Percentiles rank a stretch among this genome's conserved stretches.
phyloP scores from a whole-genome alignment of 2,888 invertebrate genomes.

The Tridacna crocea region DNA sequence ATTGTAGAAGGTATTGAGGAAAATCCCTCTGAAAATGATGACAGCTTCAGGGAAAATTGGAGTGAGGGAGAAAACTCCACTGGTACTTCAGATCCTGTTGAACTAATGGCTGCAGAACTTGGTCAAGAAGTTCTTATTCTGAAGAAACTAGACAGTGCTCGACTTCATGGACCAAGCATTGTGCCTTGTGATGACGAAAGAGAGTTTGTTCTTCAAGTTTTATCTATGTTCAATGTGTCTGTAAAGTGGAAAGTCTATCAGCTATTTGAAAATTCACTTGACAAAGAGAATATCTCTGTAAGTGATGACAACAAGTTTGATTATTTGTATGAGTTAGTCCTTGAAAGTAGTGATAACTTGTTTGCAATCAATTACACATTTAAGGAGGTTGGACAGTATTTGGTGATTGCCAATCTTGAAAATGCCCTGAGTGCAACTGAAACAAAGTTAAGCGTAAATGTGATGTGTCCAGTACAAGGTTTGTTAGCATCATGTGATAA shows the following conservation, averaged over 20 bases:
- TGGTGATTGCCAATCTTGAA: slow-evolving; percentile 52
- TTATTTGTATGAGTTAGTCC: neutral
- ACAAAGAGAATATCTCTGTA: neutral
- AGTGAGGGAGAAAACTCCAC: neutral
- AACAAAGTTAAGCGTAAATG: slow-evolving; percentile 50
- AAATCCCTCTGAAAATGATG: neutral
- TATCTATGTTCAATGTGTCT: slow-evolving; percentile 45
- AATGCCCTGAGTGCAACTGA: slow-evolving; percentile 65
- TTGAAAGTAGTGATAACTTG: neutral
- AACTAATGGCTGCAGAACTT: slow-evolving; percentile 2
- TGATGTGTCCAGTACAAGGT: slow-evolving; percentile 66
- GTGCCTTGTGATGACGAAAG: slow-evolving; percentile 28
- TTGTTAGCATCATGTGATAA: slow-evolving; percentile 60
- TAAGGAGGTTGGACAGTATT: slow-evolving; percentile 61
- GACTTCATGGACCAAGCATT: slow-evolving; percentile 30
- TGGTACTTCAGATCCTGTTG: no score
- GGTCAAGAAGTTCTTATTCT: slow-evolving; percentile 38
- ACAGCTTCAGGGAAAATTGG: neutral
- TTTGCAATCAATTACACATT: slow-evolving; percentile 59
- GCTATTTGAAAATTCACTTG: neutral
- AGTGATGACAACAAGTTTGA: neutral
- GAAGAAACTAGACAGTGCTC: slow-evolving; percentile 27
- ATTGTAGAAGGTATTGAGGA: neutral
- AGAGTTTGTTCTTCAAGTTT: slow-evolving; percentile 40
- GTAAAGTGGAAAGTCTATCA: slow-evolving; percentile 44